Conservation (phyloP, 1,140 invertebrate genomes). For the Eufriesea mexicana region DNA sequence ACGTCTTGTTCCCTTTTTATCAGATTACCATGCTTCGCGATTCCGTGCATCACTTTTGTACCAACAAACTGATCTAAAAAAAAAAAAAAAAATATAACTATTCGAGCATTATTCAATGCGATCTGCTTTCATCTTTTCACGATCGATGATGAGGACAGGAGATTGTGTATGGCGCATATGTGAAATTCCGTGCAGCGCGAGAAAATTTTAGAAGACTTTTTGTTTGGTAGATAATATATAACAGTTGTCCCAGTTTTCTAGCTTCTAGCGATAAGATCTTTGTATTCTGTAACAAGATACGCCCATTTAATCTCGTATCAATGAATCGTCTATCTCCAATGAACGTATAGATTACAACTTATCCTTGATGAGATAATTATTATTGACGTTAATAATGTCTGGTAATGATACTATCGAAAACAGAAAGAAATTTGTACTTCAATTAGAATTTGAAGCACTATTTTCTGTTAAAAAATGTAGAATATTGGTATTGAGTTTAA, state of each 20-base stretch:
- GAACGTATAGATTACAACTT: too few species aligned
- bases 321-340: not conserved
- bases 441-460: too few species aligned
- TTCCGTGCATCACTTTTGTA: not conserved
- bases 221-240: not conserved
- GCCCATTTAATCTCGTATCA: not conserved
- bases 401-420: too few species aligned
- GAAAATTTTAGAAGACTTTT: conserved; percentile 12
- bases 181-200: not conserved
- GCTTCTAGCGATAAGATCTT: conserved; percentile 1
- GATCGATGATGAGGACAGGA: not conserved
- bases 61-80: not conserved
- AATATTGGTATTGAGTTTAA: too few species aligned
- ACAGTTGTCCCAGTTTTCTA: conserved; percentile 4
- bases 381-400: too few species aligned
- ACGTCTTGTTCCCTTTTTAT: not conserved
- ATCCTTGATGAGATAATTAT: too few species aligned
- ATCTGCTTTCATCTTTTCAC: conserved; percentile 72
- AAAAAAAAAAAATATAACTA: not conserved
- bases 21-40: not conserved
- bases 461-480: too few species aligned
- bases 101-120: conserved; percentile 38
- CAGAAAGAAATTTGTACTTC: too few species aligned
- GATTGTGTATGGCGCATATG: not conserved
- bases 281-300: not conserved